Conservation (phyloP, 2,888 invertebrate species). For the Actias luna region DNA sequence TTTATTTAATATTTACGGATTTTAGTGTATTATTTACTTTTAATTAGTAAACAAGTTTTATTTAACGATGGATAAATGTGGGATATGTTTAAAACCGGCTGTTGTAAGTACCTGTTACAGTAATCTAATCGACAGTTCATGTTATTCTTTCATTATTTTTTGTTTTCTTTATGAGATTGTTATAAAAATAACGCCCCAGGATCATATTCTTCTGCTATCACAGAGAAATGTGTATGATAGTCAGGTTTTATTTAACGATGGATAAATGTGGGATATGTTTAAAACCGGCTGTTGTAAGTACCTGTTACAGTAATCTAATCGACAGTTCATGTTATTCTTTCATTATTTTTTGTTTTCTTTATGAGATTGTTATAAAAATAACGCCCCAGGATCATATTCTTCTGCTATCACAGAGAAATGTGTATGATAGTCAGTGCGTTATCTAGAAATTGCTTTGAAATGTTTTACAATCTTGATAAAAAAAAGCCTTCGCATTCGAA, state of each 20-base stretch:
- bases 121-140: slow-evolving; percentile 47
- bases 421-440: slow-evolving; percentile 12
- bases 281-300: slow-evolving; percentile 73
- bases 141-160: slow-evolving; percentile 63
- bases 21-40: slow-evolving; percentile 54
- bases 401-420: slow-evolving; percentile 25
- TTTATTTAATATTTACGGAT: slow-evolving; percentile 59
- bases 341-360: slow-evolving; percentile 78
- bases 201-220: slow-evolving; percentile 24
- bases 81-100: slow-evolving; percentile 71
- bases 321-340: slow-evolving; percentile 51
- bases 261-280: slow-evolving; percentile 77
- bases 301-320: slow-evolving; percentile 34
- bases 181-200: slow-evolving; percentile 65
- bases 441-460: slow-evolving; percentile 22
- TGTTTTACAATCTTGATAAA: slow-evolving; percentile 43
- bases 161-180: slow-evolving; percentile 73
- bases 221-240: slow-evolving; percentile 31
- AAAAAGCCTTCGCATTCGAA: slow-evolving; percentile 69
- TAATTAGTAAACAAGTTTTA: slow-evolving; percentile 38
- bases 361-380: slow-evolving; percentile 68
- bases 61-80: slow-evolving; percentile 74
- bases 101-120: slow-evolving; percentile 58
- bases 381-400: slow-evolving; percentile 40
- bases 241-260: slow-evolving; percentile 50